Evolutionary conservation across 2,113 vertebrate genomes (phyloP).

Genomic region (Trichomycterus rosablanca): DNA sequence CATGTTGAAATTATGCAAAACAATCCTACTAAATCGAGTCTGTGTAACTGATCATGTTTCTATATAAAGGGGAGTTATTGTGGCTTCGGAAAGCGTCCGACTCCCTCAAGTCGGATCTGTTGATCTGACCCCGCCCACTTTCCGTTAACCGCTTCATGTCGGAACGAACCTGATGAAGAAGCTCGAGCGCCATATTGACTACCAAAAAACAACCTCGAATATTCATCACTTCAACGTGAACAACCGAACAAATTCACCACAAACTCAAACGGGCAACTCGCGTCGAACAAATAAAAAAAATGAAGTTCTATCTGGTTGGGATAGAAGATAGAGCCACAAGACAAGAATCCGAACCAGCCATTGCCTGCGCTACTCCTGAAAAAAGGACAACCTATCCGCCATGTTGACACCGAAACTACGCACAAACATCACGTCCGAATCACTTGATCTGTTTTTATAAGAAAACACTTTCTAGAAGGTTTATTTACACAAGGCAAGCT

Average conservation of each 20-base stretch:
- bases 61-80: no score
- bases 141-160: constrained; percentile 47
- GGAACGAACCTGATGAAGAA: constrained; percentile 25
- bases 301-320: background rate
- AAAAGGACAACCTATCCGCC: constrained; percentile 59
- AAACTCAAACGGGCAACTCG: background rate
- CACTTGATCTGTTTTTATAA: no score
- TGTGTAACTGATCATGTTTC: no score
- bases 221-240: no score
- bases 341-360: constrained; percentile 37
- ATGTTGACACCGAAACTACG: constrained; percentile 52
- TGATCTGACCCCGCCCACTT: background rate
- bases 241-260: background rate
- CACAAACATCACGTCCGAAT: no score
- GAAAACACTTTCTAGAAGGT: no score
- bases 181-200: constrained; percentile 31
- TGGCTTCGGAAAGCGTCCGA: no score
- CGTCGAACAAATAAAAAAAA: background rate
- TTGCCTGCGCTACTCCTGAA: constrained; percentile 43
- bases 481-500: no score
- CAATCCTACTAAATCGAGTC: no score
- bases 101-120: no score
- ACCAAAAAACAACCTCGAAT: constrained; percentile 19
- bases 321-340: no score
- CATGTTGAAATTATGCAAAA: no score